Evolutionary conservation across 2,113 vertebrate genomes (phyloP).

Genomic region (Lepus timidus): DNA sequence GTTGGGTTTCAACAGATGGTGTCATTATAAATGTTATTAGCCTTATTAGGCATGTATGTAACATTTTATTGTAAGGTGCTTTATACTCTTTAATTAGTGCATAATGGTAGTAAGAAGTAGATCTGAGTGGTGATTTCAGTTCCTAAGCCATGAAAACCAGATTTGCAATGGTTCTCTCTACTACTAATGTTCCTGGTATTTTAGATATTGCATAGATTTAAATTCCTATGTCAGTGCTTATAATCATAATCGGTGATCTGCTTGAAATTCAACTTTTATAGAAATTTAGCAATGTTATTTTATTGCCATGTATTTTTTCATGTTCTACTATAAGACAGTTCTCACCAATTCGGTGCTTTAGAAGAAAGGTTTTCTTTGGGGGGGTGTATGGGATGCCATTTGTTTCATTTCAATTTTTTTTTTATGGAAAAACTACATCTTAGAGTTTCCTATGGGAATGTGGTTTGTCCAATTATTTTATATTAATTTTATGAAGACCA

Average conservation of each 20-base stretch:
- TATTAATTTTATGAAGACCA: background rate
- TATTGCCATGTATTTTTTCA: background rate
- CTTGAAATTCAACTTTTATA: background rate
- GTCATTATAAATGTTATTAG: slow-evolving; percentile 78
- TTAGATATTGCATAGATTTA: background rate
- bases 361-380: background rate
- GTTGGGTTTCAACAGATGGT: slow-evolving; percentile 79
- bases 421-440: background rate
- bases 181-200: background rate
- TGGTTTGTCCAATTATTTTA: background rate
- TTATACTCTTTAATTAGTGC: slow-evolving; percentile 64
- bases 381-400: fast-evolving
- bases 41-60: slow-evolving; percentile 76
- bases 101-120: slow-evolving; percentile 54
- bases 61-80: slow-evolving; percentile 69
- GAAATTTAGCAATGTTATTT: background rate
- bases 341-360: background rate
- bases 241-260: background rate
- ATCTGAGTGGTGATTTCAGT: background rate
- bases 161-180: background rate
- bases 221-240: background rate
- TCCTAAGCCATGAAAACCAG: slow-evolving; percentile 14
- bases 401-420: background rate
- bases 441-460: background rate
- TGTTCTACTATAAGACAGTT: background rate